phyloP scores from a whole-genome alignment of 1,140 invertebrate genomes.

The Potamilus streckersoni region DNA sequence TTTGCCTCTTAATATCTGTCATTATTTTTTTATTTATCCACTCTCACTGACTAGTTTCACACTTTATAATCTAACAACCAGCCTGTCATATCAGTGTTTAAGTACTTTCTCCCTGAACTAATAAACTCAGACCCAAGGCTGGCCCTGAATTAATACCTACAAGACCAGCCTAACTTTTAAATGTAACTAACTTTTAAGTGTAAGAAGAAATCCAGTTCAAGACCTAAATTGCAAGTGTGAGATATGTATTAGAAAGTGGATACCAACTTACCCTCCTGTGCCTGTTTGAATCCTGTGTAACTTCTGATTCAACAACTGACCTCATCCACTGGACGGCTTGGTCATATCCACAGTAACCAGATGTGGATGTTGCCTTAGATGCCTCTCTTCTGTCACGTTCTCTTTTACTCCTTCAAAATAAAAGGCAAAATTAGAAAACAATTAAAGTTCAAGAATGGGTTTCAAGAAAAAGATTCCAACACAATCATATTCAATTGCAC shows the following conservation, averaged over 20 bases:
- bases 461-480: no score
- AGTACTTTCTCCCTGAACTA: no score
- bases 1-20: no score
- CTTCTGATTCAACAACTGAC: slow-evolving; percentile 28
- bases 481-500: no score
- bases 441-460: no score
- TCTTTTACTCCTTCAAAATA: slow-evolving; percentile 24
- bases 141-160: no score
- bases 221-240: neutral
- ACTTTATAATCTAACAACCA: neutral
- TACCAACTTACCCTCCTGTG: slow-evolving; percentile 32
- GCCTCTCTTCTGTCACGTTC: slow-evolving; percentile 34
- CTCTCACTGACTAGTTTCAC: neutral
- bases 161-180: neutral
- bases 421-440: neutral
- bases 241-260: neutral
- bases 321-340: slow-evolving; percentile 42
- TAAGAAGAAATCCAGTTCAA: neutral
- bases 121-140: no score
- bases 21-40: neutral
- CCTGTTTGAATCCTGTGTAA: slow-evolving; percentile 23
- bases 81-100: neutral
- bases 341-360: slow-evolving; percentile 43
- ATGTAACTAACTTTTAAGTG: neutral
- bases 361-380: neutral